Evolutionary conservation across 2,113 vertebrate genomes (phyloP), one percentile per base, ranked within the genome.

Genomic region (Heterocephalus glaber): DNA sequence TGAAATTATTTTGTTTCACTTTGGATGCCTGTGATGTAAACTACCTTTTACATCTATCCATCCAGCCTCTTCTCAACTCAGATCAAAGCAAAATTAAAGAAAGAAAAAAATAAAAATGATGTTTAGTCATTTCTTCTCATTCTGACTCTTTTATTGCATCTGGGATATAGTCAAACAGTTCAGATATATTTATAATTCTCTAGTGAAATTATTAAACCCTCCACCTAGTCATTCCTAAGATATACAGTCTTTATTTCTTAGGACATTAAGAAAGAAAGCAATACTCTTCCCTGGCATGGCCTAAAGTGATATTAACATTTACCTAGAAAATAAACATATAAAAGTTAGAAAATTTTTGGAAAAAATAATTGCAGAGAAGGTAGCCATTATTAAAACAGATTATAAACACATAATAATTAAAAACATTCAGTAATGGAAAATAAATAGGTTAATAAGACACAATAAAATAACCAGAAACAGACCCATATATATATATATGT

Each of bases 1-100:
- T 68, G 58, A 96, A 96, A 91, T 96, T 89, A 86, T 94, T 96
- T 92, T 54, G 58, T 86, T 96, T 95, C 89, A 80, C 89, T 94
- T 84, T 66, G 77, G 65, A 94, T 22, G 92, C 56, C 80, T 86
- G 20, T 89, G 90, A 95, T 66, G 56, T 86, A 89, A 95, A 86
- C 82, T 41, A 63, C 20, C 88, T n/a, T 91, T 58, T 56, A n/a
- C 19, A 90, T 85, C 93, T 79, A 90, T 70, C 92, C 70, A 90
- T 87, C 82, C 92, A 87, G 54, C 30, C 7, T 92, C 76, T 61
- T 87, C 77, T 95, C 68, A 38, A 47, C 60, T 92, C 58, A 92
- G 35, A 80, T 89, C 38, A 80, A 95, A 95, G 84, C 65, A 81
- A 94, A 90, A 82, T 77, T 58, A 58, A n/a, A 58, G 52, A 80